Evolutionary conservation across 1,140 invertebrate species (phyloP).

Genomic region (Adelges cooleyi): DNA sequence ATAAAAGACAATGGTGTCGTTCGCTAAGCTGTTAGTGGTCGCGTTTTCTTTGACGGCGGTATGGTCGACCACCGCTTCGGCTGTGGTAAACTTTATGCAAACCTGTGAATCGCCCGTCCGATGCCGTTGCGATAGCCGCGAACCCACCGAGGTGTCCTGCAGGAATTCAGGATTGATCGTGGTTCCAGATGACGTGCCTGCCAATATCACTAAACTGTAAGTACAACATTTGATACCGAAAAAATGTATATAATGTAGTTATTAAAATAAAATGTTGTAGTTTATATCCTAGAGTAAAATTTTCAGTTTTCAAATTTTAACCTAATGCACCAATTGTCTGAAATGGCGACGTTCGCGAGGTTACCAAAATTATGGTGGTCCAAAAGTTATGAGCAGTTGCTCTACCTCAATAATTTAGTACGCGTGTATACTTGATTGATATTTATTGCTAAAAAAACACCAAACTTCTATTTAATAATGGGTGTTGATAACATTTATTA

Average conservation of each 20-base stretch:
- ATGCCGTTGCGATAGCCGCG: not conserved
- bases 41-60: not conserved
- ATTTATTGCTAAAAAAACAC: no score
- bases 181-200: not conserved
- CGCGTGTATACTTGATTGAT: no score
- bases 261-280: not conserved
- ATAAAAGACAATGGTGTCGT: not conserved
- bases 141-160: constrained; percentile 6
- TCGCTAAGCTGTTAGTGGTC: not conserved
- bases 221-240: not conserved
- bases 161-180: not conserved
- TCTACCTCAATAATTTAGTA: no score
- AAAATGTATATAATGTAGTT: not conserved
- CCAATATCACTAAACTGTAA: constrained; percentile 15
- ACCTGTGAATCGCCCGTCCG: not conserved
- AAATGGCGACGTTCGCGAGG: not conserved
- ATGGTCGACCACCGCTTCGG: not conserved
- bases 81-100: constrained; percentile 12
- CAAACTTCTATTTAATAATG: no score
- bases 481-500: no score
- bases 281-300: no score
- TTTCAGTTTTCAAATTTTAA: not conserved
- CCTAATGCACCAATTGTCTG: not conserved
- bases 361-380: no score
- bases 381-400: no score